A percentile compares a stretch with the other conserved stretches of the same genome.
Evolutionary conservation across 2,113 vertebrate species (phyloP).

Genomic region (Dendropsophus ebraccatus): DNA sequence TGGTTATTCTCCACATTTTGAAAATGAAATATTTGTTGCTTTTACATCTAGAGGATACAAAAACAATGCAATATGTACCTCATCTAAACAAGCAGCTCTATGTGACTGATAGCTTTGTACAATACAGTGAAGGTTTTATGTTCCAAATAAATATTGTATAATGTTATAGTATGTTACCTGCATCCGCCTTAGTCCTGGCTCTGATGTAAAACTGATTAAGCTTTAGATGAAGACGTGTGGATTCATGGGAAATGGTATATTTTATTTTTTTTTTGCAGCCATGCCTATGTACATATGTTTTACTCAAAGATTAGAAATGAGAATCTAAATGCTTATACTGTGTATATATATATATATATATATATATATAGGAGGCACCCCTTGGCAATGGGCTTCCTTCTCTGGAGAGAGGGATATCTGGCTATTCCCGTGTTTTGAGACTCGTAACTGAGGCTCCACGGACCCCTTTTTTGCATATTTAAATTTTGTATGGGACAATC

Average conservation of each 20-base stretch:
- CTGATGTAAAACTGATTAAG: conserved; percentile 2
- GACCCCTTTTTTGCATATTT: no score
- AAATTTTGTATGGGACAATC: no score
- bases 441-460: no score
- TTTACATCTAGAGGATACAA: no score
- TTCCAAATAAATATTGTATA: conserved; percentile 29
- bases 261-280: not conserved
- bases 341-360: not conserved
- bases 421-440: no score
- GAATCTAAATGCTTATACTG: no score
- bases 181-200: not conserved
- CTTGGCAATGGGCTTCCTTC: no score
- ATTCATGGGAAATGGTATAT: not conserved
- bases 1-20: not conserved
- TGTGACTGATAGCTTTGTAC: conserved; percentile 16
- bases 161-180: not conserved
- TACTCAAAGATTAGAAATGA: not conserved
- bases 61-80: not conserved
- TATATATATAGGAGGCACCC: not conserved
- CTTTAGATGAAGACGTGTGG: not conserved
- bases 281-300: not conserved
- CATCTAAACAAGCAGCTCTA: not conserved
- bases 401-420: no score
- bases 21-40: no score
- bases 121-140: conserved; percentile 23